Base-by-base conservation (phyloP, 2,888 invertebrate species). In the Tolmerus cingulatus region DNA sequence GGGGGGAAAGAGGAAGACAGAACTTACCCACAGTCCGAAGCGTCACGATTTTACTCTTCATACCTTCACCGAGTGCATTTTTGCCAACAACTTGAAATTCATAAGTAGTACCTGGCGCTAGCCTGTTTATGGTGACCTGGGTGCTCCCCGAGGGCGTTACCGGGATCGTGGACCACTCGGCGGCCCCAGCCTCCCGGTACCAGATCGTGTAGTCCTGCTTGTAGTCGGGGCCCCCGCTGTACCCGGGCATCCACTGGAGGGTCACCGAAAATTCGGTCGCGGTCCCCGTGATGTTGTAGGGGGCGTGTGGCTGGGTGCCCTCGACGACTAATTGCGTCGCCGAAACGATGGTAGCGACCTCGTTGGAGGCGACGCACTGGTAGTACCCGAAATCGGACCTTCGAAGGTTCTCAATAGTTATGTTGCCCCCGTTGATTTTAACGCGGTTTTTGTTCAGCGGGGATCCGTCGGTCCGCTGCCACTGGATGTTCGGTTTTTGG, bases 31-130 rank as follows among this genome's bases (percentile, higher is more conserved):
- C 94, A 87, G 98, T 98, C 91, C 96, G 94, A 90, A 97, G 96
- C 88, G 96, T 97, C 91, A 98, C 96, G 88, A 97, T 95, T 93
- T 98, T 97, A 94, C 98, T 98, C 95, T 97, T 97, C 96, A 98
- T 97, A 89, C 98, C 98, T 91, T 98, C 97, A 89, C 99, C 98
- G 87, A 98, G 95, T 16, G 97, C 96, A 93, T 99, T 99, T 92
- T 98, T 97, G 88, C 98, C 98, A 90, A 98, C 96, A 87, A 99
- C 97, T 94, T 98, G 97, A 93, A 99, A 98, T 93, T 99, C 98
- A 93, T 99, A 98, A 87, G 96, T 96, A 66, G 97, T 98, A 89
- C 97, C 97, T 12, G 98, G 97, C 90, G 96, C 95, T 88, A 99
- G 94, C 89, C 97, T 96, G 93, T 97, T 97, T 92, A 99, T 97